These are phyloP conservation scores for Sinohyriopsis cumingii DNA, from an alignment of 2,888 invertebrate species.

Conservation along the genomic window DNA sequence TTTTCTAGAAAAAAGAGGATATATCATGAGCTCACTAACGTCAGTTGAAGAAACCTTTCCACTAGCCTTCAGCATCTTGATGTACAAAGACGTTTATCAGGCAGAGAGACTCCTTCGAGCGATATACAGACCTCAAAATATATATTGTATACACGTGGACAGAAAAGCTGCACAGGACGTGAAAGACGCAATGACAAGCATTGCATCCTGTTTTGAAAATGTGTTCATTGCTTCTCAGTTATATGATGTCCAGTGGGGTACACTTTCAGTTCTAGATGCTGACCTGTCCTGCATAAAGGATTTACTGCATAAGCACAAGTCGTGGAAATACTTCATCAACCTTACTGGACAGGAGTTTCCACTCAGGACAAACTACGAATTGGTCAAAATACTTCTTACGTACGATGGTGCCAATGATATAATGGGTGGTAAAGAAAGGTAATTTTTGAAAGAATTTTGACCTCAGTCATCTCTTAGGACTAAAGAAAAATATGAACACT, in stretches of 20 bases:
- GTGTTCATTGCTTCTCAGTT: conserved; percentile 42
- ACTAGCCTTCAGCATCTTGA: conserved; percentile 51
- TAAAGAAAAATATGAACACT: too few relatives aligned
- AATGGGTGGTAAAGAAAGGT: conserved; percentile 45
- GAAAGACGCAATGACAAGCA: conserved; percentile 18
- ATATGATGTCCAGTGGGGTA: conserved; percentile 55
- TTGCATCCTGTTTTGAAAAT: conserved; percentile 50
- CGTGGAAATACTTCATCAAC: conserved; percentile 68
- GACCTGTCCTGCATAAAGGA: conserved; percentile 58
- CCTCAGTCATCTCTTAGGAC: too few relatives aligned
- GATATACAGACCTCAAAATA: conserved; percentile 59
- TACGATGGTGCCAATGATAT: conserved; percentile 64
- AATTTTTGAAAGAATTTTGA: not conserved
- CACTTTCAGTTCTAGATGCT: conserved; percentile 54
- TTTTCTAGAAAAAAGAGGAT: conserved; percentile 27
- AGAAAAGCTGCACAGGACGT: conserved; percentile 26
- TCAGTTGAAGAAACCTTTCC: conserved; percentile 44
- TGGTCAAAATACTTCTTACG: conserved; percentile 58
- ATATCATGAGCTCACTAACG: conserved; percentile 26
- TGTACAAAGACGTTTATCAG: conserved; percentile 45
- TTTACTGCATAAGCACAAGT: conserved; percentile 31
- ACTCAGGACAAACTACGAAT: conserved; percentile 61
- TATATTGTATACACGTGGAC: conserved; percentile 61
- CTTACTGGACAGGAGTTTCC: conserved; percentile 68
- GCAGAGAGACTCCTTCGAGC: conserved; percentile 46